These are phyloP conservation scores for Drosophila anceps DNA, from an alignment of 2,888 invertebrate species.

Conservation along the genomic window DNA sequence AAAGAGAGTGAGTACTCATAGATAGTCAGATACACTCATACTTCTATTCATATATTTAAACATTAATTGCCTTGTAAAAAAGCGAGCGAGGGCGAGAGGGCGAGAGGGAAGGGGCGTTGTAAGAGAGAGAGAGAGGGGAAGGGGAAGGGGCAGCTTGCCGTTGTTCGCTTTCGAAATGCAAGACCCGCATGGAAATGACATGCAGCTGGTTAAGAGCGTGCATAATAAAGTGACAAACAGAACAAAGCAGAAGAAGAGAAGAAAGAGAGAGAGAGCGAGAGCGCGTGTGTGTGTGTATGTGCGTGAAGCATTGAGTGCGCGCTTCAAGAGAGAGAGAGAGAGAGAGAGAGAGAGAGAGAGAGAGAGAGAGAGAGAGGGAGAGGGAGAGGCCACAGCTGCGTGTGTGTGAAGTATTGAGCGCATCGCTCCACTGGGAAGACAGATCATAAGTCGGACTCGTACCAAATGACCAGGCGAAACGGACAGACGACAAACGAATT, in stretches of 20 bases:
- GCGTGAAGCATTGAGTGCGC: not conserved
- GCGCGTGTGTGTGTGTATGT: not conserved
- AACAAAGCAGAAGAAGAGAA: slow-evolving; percentile 15
- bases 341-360: slow-evolving; percentile 6
- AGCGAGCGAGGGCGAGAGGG: not conserved
- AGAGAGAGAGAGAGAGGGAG: slow-evolving; percentile 14
- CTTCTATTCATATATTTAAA: slow-evolving; percentile 39
- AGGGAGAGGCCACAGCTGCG: not conserved
- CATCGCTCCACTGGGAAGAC: slow-evolving; percentile 15
- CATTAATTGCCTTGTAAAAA: slow-evolving; percentile 67
- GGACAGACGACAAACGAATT: slow-evolving; percentile 44
- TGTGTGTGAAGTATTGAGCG: slow-evolving; percentile 1
- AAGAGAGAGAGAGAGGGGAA: slow-evolving; percentile 11
- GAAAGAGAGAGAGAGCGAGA: slow-evolving; percentile 4
- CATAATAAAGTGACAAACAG: slow-evolving; percentile 64
- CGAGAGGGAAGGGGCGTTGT: slow-evolving; percentile 3
- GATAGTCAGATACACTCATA: slow-evolving; percentile 27
- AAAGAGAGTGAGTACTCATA: slow-evolving; percentile 39
- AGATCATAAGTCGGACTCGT: slow-evolving; percentile 27
- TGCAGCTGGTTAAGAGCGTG: slow-evolving; percentile 63
- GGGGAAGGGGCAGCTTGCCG: slow-evolving; percentile 11
- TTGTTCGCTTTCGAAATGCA: slow-evolving; percentile 56
- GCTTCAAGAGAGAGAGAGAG: slow-evolving; percentile 7
- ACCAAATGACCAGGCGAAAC: slow-evolving; percentile 43
- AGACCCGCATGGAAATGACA: slow-evolving; percentile 63